Percentiles rank a stretch among this genome's conserved stretches.
Conservation (phyloP, 2,888 invertebrate species). For the Sinelater perroti region DNA sequence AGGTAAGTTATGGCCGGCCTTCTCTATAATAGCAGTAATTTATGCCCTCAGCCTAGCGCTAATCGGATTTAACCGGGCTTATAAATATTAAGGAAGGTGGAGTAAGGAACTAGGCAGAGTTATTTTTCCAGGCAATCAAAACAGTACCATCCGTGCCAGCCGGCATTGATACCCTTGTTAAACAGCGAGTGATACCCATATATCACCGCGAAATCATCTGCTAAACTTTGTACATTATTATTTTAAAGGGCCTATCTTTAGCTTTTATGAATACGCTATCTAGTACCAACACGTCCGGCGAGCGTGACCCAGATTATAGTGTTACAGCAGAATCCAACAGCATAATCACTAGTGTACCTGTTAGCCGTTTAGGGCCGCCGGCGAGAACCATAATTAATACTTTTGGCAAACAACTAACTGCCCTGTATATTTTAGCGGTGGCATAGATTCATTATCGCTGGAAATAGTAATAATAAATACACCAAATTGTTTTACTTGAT, state of each 20-base stretch:
- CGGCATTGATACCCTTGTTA: constrained; percentile 37
- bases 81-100: constrained; percentile 29
- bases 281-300: constrained; percentile 17
- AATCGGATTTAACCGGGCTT: constrained; percentile 33
- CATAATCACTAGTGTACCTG: constrained; percentile 23
- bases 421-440: too few relatives aligned
- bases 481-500: too few relatives aligned
- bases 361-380: too few relatives aligned
- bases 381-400: too few relatives aligned
- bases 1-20: too few relatives aligned
- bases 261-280: constrained; percentile 32
- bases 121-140: constrained; percentile 39
- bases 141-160: constrained; percentile 33
- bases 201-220: constrained; percentile 36
- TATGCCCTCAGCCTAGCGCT: too few relatives aligned
- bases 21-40: too few relatives aligned
- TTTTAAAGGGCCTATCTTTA: constrained; percentile 35
- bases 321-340: constrained; percentile 23
- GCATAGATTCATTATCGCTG: too few relatives aligned
- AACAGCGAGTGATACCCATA: constrained; percentile 35
- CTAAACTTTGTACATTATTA: constrained; percentile 36
- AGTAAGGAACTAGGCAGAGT: constrained; percentile 27
- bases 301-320: constrained; percentile 21
- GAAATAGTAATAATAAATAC: too few relatives aligned
- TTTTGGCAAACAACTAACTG: too few relatives aligned